Base-by-base conservation (phyloP, 2,113 vertebrate species). In the Shinisaurus crocodilurus region DNA sequence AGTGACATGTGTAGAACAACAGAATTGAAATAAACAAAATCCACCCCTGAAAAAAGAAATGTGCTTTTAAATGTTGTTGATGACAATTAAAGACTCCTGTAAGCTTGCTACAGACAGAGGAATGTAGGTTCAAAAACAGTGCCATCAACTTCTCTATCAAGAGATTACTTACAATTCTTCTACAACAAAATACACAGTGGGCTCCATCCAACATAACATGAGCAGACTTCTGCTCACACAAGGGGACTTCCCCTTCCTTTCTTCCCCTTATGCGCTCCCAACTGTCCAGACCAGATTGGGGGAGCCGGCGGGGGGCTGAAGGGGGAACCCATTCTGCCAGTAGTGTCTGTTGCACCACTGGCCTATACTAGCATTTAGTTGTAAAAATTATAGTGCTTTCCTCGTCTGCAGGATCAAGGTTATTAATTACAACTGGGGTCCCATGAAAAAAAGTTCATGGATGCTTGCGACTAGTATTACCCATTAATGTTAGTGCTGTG, bases 1-100 rank as follows among this genome's bases (percentile, higher is more conserved):
- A 96, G 95, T 97, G 98, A 97, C 97, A 97, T 90, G 92, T 92
- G 89, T 96, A 97, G 96, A 96, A 97, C 93, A 95, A 93, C 85
- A 90, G 94, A 92, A 88, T 37, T 86, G 83, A 96, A 97, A 97
- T 87, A 88, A 95, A 89, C 81, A 96, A 96, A 96, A 96, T 95
- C 93, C 95, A 96, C 91, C 92, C 94, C 96, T 97, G 95, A 90
- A 94, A 95, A 79, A 96, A 91, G 91, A 92, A 96, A 67, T 12
- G 43, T 80, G 15, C 48, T 79, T 90, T 86, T 23, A 80, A 90
- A 85, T 79, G 29, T 48, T 86, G 29, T 70, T 90, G 27, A 10
- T 32, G n/a, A 85, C 80, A 16, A 79, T 65, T 75, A 57, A 83
- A 70, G 27, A 74, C 83, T 74, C 20, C 79, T 81, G 48, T 0